Conservation (phyloP, 1,140 invertebrate genomes). For the Drosophila setifemur region DNA sequence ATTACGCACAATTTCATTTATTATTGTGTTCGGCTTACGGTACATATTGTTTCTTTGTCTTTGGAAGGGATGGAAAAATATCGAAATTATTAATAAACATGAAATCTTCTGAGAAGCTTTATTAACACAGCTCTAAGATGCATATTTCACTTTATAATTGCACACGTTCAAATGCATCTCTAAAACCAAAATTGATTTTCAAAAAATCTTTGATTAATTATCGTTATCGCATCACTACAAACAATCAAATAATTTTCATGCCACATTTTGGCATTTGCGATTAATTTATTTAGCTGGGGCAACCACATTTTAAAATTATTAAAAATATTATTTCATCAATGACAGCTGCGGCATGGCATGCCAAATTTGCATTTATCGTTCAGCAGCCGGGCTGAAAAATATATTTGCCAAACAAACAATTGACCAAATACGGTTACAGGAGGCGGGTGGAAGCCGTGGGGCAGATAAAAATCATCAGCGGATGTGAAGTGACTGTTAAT, state of each 20-base stretch:
- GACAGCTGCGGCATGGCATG: conserved; percentile 59
- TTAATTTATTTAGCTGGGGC: conserved; percentile 42
- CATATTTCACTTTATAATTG: too few relatives aligned
- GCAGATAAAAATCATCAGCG: neutral
- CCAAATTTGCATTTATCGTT: conserved; percentile 62
- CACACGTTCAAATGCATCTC: too few relatives aligned
- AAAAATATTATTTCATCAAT: conserved; percentile 73
- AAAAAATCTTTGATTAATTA: neutral
- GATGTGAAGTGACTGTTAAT: conserved; percentile 23
- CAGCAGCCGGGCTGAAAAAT: conserved; percentile 10
- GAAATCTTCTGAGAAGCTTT: too few relatives aligned
- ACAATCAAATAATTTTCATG: neutral
- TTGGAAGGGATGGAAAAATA: conserved; percentile 5
- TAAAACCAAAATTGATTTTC: too few relatives aligned
- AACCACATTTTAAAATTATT: conserved; percentile 61
- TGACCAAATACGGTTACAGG: conserved; percentile 47
- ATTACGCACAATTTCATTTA: conserved; percentile 78
- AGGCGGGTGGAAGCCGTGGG: neutral
- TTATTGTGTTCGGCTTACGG: conserved; percentile 51
- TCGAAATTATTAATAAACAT: too few relatives aligned
- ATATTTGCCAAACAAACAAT: conserved; percentile 57
- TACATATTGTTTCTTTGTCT: conserved; percentile 29
- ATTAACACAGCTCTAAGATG: too few relatives aligned
- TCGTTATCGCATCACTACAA: too few relatives aligned
- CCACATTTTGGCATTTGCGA: conserved; percentile 21